Percentiles rank a stretch among this genome's conserved stretches.
Conservation (phyloP, 2,888 invertebrate genomes). For the Idaea dimidiata region DNA sequence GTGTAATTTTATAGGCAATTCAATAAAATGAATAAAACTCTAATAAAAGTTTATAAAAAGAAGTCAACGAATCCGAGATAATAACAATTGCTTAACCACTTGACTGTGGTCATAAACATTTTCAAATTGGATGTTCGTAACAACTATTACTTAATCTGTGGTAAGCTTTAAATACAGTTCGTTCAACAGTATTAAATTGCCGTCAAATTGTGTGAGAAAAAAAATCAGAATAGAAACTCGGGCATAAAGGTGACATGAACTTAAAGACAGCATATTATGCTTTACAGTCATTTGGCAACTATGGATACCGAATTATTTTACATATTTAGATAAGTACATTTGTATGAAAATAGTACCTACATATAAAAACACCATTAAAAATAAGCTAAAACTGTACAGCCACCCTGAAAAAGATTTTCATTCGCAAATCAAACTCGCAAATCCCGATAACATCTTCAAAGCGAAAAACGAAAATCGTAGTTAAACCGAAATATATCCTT, state of each 20-base stretch:
- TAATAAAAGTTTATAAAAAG: not conserved
- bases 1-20: not conserved
- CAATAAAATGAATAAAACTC: not conserved
- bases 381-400: not conserved
- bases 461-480: slow-evolving; percentile 43
- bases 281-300: not conserved
- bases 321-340: too few relatives aligned
- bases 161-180: not conserved
- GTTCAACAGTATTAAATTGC: slow-evolving; percentile 54
- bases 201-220: slow-evolving; percentile 40
- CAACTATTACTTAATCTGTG: not conserved
- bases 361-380: not conserved
- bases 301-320: not conserved
- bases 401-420: not conserved
- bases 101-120: not conserved
- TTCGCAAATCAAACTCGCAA: slow-evolving; percentile 21
- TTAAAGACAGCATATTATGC: not conserved
- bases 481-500: slow-evolving; percentile 45
- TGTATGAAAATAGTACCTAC: not conserved
- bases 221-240: not conserved
- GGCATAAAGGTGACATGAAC: not conserved
- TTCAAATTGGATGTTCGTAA: not conserved
- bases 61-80: not conserved
- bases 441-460: slow-evolving; percentile 42
- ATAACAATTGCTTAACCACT: not conserved